Base-by-base conservation (phyloP, 2,113 vertebrate species). In the Argyrosomus japonicus region DNA sequence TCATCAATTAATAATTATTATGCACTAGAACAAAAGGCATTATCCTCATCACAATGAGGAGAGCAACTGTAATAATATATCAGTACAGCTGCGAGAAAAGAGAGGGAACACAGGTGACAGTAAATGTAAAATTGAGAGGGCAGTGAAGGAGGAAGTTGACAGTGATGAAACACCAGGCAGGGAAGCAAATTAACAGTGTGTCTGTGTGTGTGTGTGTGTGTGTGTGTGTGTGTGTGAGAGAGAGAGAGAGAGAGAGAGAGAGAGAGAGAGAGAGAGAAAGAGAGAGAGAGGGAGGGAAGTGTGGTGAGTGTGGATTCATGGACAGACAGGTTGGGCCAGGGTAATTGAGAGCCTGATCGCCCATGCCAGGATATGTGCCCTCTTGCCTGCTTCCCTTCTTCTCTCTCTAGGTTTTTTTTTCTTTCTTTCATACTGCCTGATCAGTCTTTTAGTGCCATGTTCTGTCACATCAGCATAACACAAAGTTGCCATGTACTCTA, bases 111-210 rank as follows among this genome's bases (percentile, higher is more conserved):
- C 15, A 77, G 70, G 84, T 83, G 88, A 89, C 75, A 81, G 75
- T 15, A 64, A 82, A 79, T 77, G 74, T 57, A 73, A 83, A 91
- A 91, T 82, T 87, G 72, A 79, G 75, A 86, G 84, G 90, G 78
- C 84, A 90, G 62, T 77, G 83, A 90, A 88, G 84, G 78, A 86
- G 88, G 89, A 92, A 89, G 88, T 32, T 91, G 92, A 93, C 91
- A 93, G 91, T 94, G 91, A 95, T 94, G 85, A 92, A 95, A 91
- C 84, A 79, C 92, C 85, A 68, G 77, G 90, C 77, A 69, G 79
- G 58, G 73, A 90, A 88, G 81, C 89, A 89, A 91, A 93, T 91
- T 86, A 90, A 84, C 77, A 47, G 78, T 29, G 68, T 10, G 51
- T 19, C 14, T 53, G 51, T 17, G 15, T 48, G 15, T 48, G 47